Evolutionary conservation across 2,888 invertebrate species (phyloP), one percentile per base, ranked within the genome.

Genomic region (Papilio demoleus): DNA sequence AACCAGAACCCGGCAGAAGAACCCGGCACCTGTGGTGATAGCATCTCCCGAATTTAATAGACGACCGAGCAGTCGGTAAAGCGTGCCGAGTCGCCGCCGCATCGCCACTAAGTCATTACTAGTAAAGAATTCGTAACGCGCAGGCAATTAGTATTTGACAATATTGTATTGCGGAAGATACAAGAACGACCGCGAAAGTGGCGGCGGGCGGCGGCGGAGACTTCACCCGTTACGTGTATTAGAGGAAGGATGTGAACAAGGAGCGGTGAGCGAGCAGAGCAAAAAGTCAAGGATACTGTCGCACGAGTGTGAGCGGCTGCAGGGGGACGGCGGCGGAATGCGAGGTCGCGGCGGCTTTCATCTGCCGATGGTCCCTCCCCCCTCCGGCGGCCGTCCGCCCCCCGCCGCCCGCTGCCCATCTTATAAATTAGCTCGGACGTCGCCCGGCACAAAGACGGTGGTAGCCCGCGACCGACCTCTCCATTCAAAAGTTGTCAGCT

Each of bases 21-120:
- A n/a, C n/a, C n/a, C n/a, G n/a, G n/a, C n/a, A n/a, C n/a, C n/a
- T n/a, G n/a, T n/a, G n/a, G n/a, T n/a, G n/a, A n/a, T n/a, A n/a
- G n/a, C n/a, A n/a, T n/a, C n/a, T n/a, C n/a, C n/a, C n/a, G n/a
- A n/a, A n/a, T n/a, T 24, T 11, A 11, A 47, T 19, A 17, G 3
- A 17, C n/a, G 45, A 9, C 9, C 53, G 34, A 47, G n/a, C n/a
- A 64, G 53, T 9, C 31, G 62, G 62, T 17, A 47, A 63, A 53
- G 40, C 58, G 56, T 65, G 56, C 73, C 60, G 70, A 81, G 81
- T 80, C 82, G 82, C 81, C 80, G 42, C 42, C n/a, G n/a, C n/a
- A n/a, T n/a, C n/a, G n/a, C n/a, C n/a, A n/a, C n/a, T n/a, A n/a
- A n/a, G n/a, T n/a, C n/a, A n/a, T n/a, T n/a, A n/a, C n/a, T n/a